phyloP scores from a whole-genome alignment of 2,113 vertebrate species.

The Proterorhinus semilunaris region DNA sequence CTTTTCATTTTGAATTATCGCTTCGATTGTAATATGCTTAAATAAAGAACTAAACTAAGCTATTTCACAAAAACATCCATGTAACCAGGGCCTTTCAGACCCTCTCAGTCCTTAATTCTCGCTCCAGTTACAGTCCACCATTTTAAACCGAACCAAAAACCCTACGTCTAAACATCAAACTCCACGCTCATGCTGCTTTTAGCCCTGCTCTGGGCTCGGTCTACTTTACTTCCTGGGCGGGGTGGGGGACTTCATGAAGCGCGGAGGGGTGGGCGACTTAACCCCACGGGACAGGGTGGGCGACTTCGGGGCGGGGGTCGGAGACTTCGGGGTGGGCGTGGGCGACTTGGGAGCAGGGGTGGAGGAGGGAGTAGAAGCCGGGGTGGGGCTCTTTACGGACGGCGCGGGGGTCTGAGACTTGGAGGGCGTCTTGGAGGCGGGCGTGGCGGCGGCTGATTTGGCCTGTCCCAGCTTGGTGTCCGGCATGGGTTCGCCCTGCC shows the following conservation, averaged over 20 bases:
- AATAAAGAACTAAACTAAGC: background rate
- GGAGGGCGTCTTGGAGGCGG: conserved; percentile 45
- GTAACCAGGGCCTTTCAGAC: background rate
- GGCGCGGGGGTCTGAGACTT: conserved; percentile 64
- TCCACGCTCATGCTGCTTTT: conserved; percentile 52
- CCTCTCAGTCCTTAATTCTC: conserved; percentile 3
- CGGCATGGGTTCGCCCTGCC: conserved; percentile 86
- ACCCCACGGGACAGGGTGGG: conserved; percentile 13
- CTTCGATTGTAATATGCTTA: too few relatives aligned
- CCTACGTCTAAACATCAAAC: conserved; percentile 35
- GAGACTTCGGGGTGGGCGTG: conserved; percentile 47
- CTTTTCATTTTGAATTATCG: too few relatives aligned
- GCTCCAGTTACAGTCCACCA: background rate
- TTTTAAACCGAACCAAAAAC: background rate
- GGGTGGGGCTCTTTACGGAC: conserved; percentile 63
- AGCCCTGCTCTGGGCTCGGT: conserved; percentile 3
- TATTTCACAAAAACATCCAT: background rate
- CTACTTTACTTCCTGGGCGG: conserved; percentile 75
- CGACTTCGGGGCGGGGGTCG: conserved; percentile 48
- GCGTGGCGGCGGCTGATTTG: conserved; percentile 40
- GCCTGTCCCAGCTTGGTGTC: conserved; percentile 81
- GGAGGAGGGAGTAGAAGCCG: conserved; percentile 42
- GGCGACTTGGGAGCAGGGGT: conserved; percentile 22
- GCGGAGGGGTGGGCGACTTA: conserved; percentile 58
- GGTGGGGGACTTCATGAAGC: conserved; percentile 32